Evolutionary conservation across 2,797 vertebrate species (phyloP).

Genomic region (Rhinichthys osculus): DNA sequence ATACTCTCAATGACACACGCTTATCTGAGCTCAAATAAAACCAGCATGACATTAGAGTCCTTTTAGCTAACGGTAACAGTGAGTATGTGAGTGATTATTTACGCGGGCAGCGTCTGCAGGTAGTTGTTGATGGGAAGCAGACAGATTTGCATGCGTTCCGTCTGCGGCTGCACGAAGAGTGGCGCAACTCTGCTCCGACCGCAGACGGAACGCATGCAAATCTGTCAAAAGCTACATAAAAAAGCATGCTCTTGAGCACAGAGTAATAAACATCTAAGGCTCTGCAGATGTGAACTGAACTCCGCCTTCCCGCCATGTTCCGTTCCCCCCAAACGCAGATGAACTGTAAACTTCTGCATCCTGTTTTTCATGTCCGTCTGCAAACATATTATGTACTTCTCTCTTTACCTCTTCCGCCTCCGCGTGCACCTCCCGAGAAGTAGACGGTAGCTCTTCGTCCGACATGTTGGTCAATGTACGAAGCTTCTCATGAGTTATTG

Average conservation of each 20-base stretch:
- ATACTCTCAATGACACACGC: background rate
- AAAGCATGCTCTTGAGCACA: background rate
- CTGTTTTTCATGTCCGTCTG: constrained; percentile 51
- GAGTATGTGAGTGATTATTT: background rate
- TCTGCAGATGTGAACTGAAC: constrained; percentile 53
- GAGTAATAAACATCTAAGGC: constrained; percentile 46
- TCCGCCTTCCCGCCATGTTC: constrained; percentile 65
- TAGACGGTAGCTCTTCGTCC: constrained; percentile 69
- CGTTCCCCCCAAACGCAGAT: constrained; percentile 52
- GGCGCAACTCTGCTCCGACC: constrained; percentile 1
- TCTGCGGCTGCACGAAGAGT: background rate
- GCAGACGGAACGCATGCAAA: constrained; percentile 1
- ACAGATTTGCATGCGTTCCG: background rate
- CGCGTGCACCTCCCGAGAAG: constrained; percentile 60
- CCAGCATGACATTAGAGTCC: background rate
- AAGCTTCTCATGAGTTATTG: constrained; percentile 55
- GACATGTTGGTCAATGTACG: constrained; percentile 58
- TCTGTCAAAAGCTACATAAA: background rate
- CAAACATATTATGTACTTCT: constrained; percentile 35
- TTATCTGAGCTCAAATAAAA: background rate
- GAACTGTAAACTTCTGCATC: constrained; percentile 63
- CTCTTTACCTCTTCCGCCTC: constrained; percentile 64
- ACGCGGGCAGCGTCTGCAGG: background rate
- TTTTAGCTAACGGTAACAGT: background rate
- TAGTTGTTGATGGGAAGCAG: background rate